phyloP scores from a whole-genome alignment of 2,888 invertebrate genomes.

The Metallyticus violacea region DNA sequence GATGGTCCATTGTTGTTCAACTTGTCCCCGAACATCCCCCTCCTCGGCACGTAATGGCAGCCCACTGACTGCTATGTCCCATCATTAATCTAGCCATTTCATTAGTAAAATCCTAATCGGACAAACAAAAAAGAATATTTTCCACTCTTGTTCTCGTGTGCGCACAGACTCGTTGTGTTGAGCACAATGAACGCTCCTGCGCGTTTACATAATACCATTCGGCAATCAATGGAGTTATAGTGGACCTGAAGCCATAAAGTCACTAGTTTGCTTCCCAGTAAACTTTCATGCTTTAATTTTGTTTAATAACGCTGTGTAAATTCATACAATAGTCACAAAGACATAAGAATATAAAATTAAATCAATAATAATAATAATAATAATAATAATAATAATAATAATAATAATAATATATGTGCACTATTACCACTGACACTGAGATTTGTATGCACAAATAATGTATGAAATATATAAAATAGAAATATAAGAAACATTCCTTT shows the following conservation, averaged over 20 bases:
- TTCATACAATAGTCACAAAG: no score
- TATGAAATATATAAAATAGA: no score
- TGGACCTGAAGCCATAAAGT: background rate
- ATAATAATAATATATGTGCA: no score
- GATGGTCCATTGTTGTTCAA: slow-evolving; percentile 12
- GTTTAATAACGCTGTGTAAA: no score
- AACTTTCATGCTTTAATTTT: background rate
- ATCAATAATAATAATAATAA: no score
- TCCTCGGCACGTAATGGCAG: background rate
- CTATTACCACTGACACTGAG: no score
- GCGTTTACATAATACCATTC: background rate
- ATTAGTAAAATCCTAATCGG: background rate
- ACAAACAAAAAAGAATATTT: background rate
- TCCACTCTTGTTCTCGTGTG: background rate
- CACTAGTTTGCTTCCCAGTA: background rate
- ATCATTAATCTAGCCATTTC: background rate
- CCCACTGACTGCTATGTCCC: no score
- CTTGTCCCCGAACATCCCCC: slow-evolving; percentile 3
- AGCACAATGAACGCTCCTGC: background rate
- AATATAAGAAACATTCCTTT: no score
- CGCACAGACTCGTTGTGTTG: no score
- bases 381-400: no score
- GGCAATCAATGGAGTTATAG: background rate
- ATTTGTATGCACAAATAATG: no score
- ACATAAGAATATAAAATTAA: no score